phyloP scores from a whole-genome alignment of 2,797 vertebrate genomes.

The Smutsia gigantea region DNA sequence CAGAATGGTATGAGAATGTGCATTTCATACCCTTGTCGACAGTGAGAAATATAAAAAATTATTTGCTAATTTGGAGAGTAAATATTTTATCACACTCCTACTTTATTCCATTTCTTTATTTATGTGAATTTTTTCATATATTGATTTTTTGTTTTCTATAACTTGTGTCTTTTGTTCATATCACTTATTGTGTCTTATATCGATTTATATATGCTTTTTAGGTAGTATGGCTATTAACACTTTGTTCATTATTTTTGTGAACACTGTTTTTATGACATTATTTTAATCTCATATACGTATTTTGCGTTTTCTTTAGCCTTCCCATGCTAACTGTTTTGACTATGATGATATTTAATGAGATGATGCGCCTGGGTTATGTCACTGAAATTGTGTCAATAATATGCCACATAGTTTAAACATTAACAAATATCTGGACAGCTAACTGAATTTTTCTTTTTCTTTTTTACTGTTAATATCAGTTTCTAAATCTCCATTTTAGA shows the following conservation, averaged over 20 bases:
- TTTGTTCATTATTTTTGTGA: background rate
- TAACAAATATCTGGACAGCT: background rate
- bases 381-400: background rate
- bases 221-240: background rate
- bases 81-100: background rate
- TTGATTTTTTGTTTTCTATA: slow-evolving; percentile 3
- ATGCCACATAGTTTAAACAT: background rate
- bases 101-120: background rate
- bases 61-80: background rate
- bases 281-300: slow-evolving; percentile 6
- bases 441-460: background rate
- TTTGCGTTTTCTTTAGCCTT: background rate
- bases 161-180: background rate
- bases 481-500: background rate
- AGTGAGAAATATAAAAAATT: background rate
- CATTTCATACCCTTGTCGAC: background rate
- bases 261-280: background rate
- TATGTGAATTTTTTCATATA: background rate
- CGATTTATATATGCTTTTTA: background rate
- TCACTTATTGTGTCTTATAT: background rate
- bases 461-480: background rate
- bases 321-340: background rate
- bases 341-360: background rate
- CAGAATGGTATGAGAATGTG: background rate
- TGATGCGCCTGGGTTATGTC: background rate